Base-by-base conservation (phyloP, 2,113 vertebrate species). In the Phyllopteryx taeniolatus region DNA sequence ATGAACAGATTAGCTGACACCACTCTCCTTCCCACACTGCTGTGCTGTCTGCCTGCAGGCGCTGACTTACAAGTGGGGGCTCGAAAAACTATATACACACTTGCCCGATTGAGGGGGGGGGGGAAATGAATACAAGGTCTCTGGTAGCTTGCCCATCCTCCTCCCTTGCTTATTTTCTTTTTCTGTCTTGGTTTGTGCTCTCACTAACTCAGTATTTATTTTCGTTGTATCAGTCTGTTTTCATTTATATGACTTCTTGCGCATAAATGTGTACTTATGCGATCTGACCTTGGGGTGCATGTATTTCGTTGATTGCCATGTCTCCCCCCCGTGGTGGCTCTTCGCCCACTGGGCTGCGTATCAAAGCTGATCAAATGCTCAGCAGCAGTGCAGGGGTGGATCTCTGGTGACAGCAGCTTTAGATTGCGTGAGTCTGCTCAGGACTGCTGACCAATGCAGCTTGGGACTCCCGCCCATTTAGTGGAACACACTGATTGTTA, bases 1-100 rank as follows among this genome's bases (percentile, higher is more conserved):
- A 88, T 69, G 35, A 71, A 22, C 71, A 86, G 87, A 89, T 89
- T 84, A 89, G 75, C 89, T 84, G 89, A 89, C 86, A 88, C 75
- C 15, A 7, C 71, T 89, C 75, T 78, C 44, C 84, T 82, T 79
- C 90, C 85, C 88, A 88, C 86, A 83, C 68, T 83, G 83, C 80
- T 84, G 79, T 83, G 78, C 84, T 82, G 67, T 71, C 79, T 42
- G 78, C 79, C 84, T 71, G 44, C 79, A 75, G 80, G 77, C 57
- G 82, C 79, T 71, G 75, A 84, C 80, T 83, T 84, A 86, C 85
- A 73, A 67, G 80, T 78, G 77, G 77, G 74, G 65, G 67, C 78
- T 67, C 47, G 71, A 81, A 83, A 80, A 86, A 79, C 71, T 81
- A 79, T 68, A 81, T 59, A 72, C 72, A 67, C 79, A 70, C 60